Conservation (phyloP, 2,113 vertebrate genomes). For the Rafetus swinhoei region DNA sequence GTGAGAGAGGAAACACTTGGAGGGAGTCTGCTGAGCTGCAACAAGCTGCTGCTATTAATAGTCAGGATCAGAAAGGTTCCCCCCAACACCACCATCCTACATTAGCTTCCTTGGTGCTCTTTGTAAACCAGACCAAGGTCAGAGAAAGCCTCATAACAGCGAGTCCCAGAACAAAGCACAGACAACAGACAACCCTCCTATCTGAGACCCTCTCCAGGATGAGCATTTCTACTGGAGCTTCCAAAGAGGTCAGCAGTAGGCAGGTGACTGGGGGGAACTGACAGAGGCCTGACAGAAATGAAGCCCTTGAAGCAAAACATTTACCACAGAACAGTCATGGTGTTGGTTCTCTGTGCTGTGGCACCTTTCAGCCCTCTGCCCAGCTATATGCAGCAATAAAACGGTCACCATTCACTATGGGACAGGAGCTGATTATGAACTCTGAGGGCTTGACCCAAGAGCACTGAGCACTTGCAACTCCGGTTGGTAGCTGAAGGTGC, state of each 20-base stretch:
- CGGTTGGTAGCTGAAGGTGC: background rate
- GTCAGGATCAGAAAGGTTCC: background rate
- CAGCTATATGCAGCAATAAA: slow-evolving; percentile 3
- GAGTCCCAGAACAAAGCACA: slow-evolving; percentile 47
- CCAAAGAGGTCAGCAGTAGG: slow-evolving; percentile 6
- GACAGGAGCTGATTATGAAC: background rate
- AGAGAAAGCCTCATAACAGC: slow-evolving; percentile 28
- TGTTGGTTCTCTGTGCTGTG: background rate
- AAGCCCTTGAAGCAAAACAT: background rate
- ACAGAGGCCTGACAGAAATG: background rate
- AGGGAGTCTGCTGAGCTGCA: background rate
- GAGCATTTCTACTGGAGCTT: background rate
- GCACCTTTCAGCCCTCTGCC: slow-evolving; percentile 20
- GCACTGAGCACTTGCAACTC: background rate
- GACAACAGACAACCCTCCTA: slow-evolving; percentile 24
- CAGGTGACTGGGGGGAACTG: background rate
- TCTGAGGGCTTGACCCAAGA: background rate
- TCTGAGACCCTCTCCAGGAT: background rate
- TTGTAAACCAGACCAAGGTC: slow-evolving; percentile 16
- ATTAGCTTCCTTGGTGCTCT: slow-evolving; percentile 56
- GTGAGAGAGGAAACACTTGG: background rate
- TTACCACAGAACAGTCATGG: slow-evolving; percentile 1
- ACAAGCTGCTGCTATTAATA: background rate
- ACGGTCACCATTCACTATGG: background rate
- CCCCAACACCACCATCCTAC: background rate